These are phyloP conservation scores for Hemicordylus capensis DNA, from an alignment of 2,113 vertebrate genomes.

Conservation along the genomic window DNA sequence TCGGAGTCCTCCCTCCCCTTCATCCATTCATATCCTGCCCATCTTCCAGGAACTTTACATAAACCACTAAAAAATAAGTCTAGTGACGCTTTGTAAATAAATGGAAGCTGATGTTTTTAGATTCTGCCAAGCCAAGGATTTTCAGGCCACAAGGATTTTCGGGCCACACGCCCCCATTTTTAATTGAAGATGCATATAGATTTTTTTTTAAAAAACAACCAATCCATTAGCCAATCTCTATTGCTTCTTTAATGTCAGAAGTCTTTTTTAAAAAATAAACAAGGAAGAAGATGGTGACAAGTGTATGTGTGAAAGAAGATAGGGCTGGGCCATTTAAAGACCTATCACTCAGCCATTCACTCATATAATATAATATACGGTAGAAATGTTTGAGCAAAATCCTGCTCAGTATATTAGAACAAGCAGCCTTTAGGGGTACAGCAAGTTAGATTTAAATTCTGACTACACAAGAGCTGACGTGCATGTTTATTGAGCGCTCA, in stretches of 20 bases:
- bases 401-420: not conserved
- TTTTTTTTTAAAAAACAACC: not conserved
- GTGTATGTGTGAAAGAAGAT: not conserved
- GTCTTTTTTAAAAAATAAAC: not conserved
- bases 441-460: not conserved
- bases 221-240: not conserved
- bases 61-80: not conserved
- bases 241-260: not conserved
- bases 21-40: not conserved
- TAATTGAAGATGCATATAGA: not conserved
- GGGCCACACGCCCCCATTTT: not conserved
- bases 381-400: not conserved
- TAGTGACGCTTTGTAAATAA: not conserved
- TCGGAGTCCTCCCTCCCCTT: not conserved
- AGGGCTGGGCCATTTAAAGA: not conserved
- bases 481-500: not conserved
- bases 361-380: not conserved
- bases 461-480: not conserved
- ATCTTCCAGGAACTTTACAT: not conserved
- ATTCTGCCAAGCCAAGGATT: not conserved
- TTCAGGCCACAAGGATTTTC: too few relatives aligned
- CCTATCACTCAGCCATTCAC: not conserved
- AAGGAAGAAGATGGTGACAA: not conserved
- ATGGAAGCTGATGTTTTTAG: not conserved
- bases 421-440: not conserved